phyloP scores from a whole-genome alignment of 2,113 vertebrate genomes.

The Sinocyclocheilus grahami region DNA sequence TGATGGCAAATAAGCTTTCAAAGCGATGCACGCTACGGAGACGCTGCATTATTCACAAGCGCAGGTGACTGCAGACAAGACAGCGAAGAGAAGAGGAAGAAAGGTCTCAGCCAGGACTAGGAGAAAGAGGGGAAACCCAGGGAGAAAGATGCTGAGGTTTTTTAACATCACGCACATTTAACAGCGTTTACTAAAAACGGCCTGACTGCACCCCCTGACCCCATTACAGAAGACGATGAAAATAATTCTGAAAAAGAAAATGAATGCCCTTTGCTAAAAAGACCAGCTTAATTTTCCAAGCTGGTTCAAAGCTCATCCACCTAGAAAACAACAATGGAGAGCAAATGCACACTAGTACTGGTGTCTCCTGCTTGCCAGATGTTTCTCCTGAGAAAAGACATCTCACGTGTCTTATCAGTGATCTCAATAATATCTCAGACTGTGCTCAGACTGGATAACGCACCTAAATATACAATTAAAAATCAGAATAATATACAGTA shows the following conservation, averaged over 20 bases:
- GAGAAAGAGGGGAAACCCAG: not conserved
- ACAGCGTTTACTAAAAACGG: not conserved
- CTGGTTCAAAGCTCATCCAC: not conserved
- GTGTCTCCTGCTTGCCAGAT: not conserved
- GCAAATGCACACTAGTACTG: not conserved
- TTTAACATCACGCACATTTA: not conserved
- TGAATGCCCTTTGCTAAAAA: not conserved
- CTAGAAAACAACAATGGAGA: not conserved
- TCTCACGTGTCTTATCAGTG: not conserved
- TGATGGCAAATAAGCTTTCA: not conserved
- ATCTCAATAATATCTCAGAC: not conserved
- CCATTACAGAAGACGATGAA: not conserved
- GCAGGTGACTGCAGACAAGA: conserved; percentile 42
- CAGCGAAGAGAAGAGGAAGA: conserved; percentile 29
- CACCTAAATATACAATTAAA: not conserved
- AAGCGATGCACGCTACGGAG: conserved; percentile 4
- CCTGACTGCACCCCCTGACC: not conserved
- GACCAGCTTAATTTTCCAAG: not conserved
- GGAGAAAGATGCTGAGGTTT: conserved; percentile 46
- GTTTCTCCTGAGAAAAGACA: not conserved
- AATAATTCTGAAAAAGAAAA: not conserved
- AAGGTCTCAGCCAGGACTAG: not conserved
- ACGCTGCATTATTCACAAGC: conserved; percentile 25
- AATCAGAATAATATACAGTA: not conserved
- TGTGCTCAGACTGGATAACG: not conserved